A percentile compares a stretch with the other conserved stretches of the same genome.
phyloP scores from a whole-genome alignment of 2,888 invertebrate species.

The Ceraclea dissimilis region DNA sequence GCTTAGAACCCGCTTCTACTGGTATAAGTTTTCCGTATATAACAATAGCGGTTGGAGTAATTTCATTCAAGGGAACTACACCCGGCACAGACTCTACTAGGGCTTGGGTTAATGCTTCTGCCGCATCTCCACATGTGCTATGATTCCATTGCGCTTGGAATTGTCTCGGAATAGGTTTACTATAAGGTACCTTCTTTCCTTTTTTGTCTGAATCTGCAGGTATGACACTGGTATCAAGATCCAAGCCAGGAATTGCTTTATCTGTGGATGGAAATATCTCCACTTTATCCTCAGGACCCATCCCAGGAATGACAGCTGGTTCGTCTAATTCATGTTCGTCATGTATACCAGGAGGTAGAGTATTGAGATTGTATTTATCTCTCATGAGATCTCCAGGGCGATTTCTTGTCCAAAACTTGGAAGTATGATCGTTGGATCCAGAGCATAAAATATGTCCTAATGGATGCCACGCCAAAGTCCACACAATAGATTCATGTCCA shows the following conservation, averaged over 20 bases:
- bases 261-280: constrained; percentile 57
- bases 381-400: constrained; percentile 97
- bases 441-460: constrained; percentile 97
- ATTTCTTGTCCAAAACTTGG: constrained; percentile 99
- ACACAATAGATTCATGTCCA: constrained; percentile 98
- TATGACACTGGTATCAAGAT: constrained; percentile 60
- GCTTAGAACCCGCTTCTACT: constrained; percentile 67
- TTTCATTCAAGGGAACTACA: constrained; percentile 67
- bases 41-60: constrained; percentile 72
- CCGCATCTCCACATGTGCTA: constrained; percentile 47
- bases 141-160: constrained; percentile 98
- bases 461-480: constrained; percentile 99
- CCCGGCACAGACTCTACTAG: constrained; percentile 71
- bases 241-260: constrained; percentile 78
- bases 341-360: constrained; percentile 70
- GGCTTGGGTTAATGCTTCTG: constrained; percentile 63
- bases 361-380: constrained; percentile 95
- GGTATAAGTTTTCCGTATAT: constrained; percentile 77
- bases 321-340: constrained; percentile 58
- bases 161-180: constrained; percentile 91
- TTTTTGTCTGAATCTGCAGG: constrained; percentile 65
- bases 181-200: constrained; percentile 83
- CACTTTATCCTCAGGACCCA: constrained; percentile 96
- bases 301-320: constrained; percentile 82
- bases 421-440: constrained; percentile 99